Conservation (phyloP, 2,888 invertebrate species). For the Luffia ferchaultella region DNA sequence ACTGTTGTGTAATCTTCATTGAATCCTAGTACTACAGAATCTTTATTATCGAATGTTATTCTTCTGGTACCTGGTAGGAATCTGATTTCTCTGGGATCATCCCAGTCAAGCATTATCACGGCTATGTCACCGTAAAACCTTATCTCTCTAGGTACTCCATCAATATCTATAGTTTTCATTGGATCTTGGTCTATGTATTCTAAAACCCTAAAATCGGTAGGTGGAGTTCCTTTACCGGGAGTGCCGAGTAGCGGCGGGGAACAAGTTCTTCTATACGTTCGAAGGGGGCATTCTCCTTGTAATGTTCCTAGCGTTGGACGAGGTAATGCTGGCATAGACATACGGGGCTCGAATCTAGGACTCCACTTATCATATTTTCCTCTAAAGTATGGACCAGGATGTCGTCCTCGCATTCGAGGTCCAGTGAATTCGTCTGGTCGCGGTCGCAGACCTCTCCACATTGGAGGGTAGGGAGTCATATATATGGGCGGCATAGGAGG, state of each 20-base stretch:
- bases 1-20: slow-evolving; percentile 79
- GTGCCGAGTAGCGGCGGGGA: slow-evolving; percentile 49
- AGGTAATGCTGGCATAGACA: slow-evolving; percentile 32
- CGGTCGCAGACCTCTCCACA: slow-evolving; percentile 43
- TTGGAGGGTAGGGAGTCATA: slow-evolving; percentile 25
- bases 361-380: slow-evolving; percentile 35
- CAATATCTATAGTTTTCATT: slow-evolving; percentile 83
- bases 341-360: slow-evolving; percentile 13
- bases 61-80: slow-evolving; percentile 83
- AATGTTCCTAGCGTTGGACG: slow-evolving; percentile 41
- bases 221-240: slow-evolving; percentile 38
- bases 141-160: slow-evolving; percentile 81
- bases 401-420: slow-evolving; percentile 39
- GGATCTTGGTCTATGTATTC: slow-evolving; percentile 68
- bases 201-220: slow-evolving; percentile 39
- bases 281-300: slow-evolving; percentile 41
- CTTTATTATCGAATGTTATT: slow-evolving; percentile 80
- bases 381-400: slow-evolving; percentile 34
- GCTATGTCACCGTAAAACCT: slow-evolving; percentile 87
- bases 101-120: slow-evolving; percentile 84
- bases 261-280: slow-evolving; percentile 35
- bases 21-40: slow-evolving; percentile 68
- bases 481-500: not conserved
- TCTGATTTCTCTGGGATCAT: slow-evolving; percentile 85
- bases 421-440: slow-evolving; percentile 37